A percentile compares a stretch with the other conserved stretches of the same genome.
phyloP scores from a whole-genome alignment of 1,140 invertebrate genomes.

The Bombus confusus region DNA sequence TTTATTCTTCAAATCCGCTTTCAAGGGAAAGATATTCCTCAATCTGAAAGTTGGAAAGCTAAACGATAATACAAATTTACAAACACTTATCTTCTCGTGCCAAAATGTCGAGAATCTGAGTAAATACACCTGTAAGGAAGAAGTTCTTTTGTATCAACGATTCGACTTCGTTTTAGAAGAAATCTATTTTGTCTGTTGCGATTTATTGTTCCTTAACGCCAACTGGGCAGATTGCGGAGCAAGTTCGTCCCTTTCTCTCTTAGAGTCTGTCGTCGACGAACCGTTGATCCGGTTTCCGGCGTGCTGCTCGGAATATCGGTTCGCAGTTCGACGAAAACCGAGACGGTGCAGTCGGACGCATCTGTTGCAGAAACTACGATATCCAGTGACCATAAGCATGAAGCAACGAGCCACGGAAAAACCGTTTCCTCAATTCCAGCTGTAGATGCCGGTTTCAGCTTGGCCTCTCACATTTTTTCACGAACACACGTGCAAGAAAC shows the following conservation, averaged over 20 bases:
- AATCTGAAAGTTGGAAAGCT: too few relatives aligned
- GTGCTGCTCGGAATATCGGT: background rate
- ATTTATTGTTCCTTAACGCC: conserved; percentile 1
- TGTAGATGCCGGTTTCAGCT: background rate
- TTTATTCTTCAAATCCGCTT: too few relatives aligned
- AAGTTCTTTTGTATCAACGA: background rate
- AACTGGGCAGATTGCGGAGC: background rate
- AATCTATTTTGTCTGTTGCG: background rate
- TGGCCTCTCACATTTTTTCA: conserved; percentile 24
- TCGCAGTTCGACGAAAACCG: background rate
- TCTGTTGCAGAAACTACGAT: conserved; percentile 13
- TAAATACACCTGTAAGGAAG: background rate
- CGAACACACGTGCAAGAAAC: background rate
- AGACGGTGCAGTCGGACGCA: conserved; percentile 16
- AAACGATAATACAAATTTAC: too few relatives aligned
- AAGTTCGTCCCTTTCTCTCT: background rate
- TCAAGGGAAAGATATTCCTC: too few relatives aligned
- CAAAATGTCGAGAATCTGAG: background rate
- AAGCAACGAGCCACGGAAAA: conserved; percentile 14
- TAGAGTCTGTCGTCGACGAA: background rate
- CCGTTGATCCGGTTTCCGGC: conserved; percentile 1
- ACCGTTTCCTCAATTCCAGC: background rate
- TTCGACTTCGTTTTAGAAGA: background rate
- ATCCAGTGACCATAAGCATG: conserved; percentile 28
- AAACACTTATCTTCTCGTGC: background rate